Conservation (phyloP, 2,888 invertebrate genomes). For the Oxyteleia sp. region DNA sequence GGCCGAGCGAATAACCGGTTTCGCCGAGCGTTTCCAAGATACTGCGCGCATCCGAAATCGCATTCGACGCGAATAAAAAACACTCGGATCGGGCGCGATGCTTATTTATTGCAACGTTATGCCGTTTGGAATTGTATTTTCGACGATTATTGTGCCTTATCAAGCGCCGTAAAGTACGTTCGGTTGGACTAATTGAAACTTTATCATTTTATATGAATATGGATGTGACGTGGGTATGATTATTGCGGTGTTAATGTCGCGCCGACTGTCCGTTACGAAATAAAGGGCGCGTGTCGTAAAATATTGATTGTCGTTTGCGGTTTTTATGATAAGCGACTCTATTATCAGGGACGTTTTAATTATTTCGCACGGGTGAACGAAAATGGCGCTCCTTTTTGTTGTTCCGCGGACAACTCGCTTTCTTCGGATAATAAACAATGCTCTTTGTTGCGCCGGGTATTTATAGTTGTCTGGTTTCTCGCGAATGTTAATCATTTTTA, state of each 20-base stretch:
- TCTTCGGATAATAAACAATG: constrained; percentile 56
- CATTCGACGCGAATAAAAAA: constrained; percentile 67
- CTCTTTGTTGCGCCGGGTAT: constrained; percentile 48
- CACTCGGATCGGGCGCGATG: constrained; percentile 57
- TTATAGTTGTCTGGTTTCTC: constrained; percentile 48
- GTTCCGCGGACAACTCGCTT: constrained; percentile 42
- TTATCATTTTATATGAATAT: constrained; percentile 68
- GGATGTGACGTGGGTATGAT: constrained; percentile 62
- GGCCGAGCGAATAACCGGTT: constrained; percentile 62
- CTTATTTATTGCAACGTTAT: constrained; percentile 68
- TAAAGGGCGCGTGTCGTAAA: constrained; percentile 33
- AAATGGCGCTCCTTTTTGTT: constrained; percentile 57
- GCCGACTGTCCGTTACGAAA: constrained; percentile 37
- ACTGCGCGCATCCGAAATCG: constrained; percentile 45
- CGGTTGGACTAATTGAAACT: constrained; percentile 63
- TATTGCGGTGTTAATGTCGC: constrained; percentile 60
- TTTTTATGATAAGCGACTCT: constrained; percentile 59
- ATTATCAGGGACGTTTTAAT: constrained; percentile 63
- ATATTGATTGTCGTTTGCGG: constrained; percentile 41
- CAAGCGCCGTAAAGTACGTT: constrained; percentile 52
- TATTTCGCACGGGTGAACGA: constrained; percentile 35
- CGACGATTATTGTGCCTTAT: constrained; percentile 67
- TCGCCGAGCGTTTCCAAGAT: constrained; percentile 58
- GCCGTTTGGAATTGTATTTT: constrained; percentile 46
- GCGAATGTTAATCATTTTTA: constrained; percentile 68